Base-by-base conservation (phyloP, 2,113 vertebrate species). In the Bungarus multicinctus region DNA sequence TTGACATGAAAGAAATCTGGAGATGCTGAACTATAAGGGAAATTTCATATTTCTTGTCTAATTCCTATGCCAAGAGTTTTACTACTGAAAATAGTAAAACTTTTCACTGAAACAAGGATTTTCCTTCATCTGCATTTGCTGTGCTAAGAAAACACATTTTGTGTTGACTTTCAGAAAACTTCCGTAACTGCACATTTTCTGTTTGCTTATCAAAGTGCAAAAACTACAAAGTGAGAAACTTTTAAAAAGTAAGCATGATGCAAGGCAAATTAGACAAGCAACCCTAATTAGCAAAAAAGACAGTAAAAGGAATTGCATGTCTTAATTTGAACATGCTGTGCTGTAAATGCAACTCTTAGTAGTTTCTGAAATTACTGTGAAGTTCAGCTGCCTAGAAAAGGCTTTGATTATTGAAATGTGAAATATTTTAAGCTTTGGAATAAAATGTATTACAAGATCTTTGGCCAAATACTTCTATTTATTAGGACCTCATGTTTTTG, bases 31-130 rank as follows among this genome's bases (percentile, higher is more conserved):
- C 55, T 60, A 60, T 91, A 57, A 39, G 54, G 54, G 52, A 25
- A 92, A 88, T 57, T 85, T 89, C 5, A 50, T 85, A 85, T 85
- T 89, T 57, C 22, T 25, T 43, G 22, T 85, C 57, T 88, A n/a
- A 34, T 55, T 22, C 30, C 27, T 92, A 9, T 25, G 50, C 64
- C 43, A 55, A n/a, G 16, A 47, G 88, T 81, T 55, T 47, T 5
- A 20, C 50, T 43, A 12, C n/a, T n/a, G 39, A 91, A 39, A 87
- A 34, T 52, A 93, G 55, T 47, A 81, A 86, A 52, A 57, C 85
- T 88, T 93, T 92, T 94, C 53, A 95, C 91, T 94, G 93, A 96
- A 94, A 89, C 43, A 60, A 6, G 39, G 20, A 85, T 89, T 81
- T 89, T 91, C 34, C 2, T 91, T 95, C 88, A 53, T 5, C 90